phyloP scores from a whole-genome alignment of 2,797 vertebrate genomes.

The Macropus fuliginosus region DNA sequence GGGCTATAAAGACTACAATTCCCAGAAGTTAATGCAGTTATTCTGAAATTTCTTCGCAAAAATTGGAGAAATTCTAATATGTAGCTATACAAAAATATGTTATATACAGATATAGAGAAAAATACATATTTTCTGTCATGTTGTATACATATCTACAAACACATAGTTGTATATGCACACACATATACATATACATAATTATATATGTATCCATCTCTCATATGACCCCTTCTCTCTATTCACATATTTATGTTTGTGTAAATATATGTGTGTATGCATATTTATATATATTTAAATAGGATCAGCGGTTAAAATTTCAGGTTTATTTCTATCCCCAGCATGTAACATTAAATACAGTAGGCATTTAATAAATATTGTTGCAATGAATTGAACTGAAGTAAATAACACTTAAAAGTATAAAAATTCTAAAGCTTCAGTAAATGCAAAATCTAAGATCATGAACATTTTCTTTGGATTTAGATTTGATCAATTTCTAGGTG shows the following conservation, averaged over 20 bases:
- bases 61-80: background rate
- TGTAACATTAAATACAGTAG: background rate
- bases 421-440: background rate
- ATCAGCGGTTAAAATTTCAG: background rate
- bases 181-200: background rate
- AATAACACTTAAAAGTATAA: background rate
- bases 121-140: background rate
- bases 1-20: background rate
- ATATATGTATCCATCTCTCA: background rate
- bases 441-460: background rate
- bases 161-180: background rate
- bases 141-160: background rate
- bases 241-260: background rate
- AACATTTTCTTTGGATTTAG: background rate
- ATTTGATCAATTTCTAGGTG: constrained; percentile 1
- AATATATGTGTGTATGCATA: too few relatives aligned
- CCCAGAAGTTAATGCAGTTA: background rate
- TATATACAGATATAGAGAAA: constrained; percentile 1
- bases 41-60: background rate
- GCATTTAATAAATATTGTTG: background rate
- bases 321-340: background rate
- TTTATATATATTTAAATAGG: background rate
- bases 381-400: background rate
- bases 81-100: background rate
- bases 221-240: background rate